Base-by-base conservation (phyloP, 2,113 vertebrate species). In the Dromiciops gliroides region DNA sequence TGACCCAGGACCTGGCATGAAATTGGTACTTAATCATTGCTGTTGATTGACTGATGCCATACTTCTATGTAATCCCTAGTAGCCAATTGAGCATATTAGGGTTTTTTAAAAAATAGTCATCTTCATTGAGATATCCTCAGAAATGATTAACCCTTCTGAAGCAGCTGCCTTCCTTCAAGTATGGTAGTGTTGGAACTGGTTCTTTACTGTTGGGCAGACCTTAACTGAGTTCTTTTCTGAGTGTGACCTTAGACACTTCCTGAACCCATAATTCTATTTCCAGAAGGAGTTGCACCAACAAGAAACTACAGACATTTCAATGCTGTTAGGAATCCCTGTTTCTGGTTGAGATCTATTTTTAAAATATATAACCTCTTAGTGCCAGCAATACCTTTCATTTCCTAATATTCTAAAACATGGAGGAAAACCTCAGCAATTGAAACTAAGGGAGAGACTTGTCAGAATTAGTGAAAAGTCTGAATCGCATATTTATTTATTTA, bases 211-310 rank as follows among this genome's bases (percentile, higher is more conserved):
- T 8, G 50, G 92, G 50, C 50, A 94, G 89, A 92, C 90, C 48
- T 88, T 50, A 93, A 7, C 67, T 95, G 90, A 75, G 88, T 95
- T 95, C 94, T 96, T 89, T 90, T 48, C 90, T 94, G 47, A 96
- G 5, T 96, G 94, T 96, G 94, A 96, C 96, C 90, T 56, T 91
- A 93, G 97, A 97, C 92, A 89, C 51, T 98, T 92, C 25, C 31
- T 49, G 90, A 94, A 94, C 89, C 95, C 96, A 91, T 93, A 90
- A 96, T 96, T 98, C 67, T 83, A 1, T 83, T 83, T 83, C 90
- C 97, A 96, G 92, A 94, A 95, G 96, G 97, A 97, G 96, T 94
- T 98, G 95, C 98, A 98, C 97, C 96, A 98, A 96, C 97, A 97
- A 94, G 97, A 95, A 97, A 95, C 95, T 96, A 3, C 83, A 95